Evolutionary conservation across 2,888 invertebrate species (phyloP).

Genomic region (Adineta ricciae): DNA sequence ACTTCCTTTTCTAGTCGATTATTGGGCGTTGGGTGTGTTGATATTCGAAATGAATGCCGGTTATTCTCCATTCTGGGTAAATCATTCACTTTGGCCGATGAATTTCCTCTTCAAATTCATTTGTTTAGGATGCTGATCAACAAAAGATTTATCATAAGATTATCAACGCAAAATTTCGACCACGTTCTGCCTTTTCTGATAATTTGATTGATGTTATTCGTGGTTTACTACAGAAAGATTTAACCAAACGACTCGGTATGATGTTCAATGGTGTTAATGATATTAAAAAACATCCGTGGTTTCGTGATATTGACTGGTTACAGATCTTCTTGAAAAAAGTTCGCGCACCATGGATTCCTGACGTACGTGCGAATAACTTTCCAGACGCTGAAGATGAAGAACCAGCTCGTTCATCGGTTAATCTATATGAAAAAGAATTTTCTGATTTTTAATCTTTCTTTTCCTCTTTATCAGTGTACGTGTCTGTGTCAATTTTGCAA

Average conservation of each 20-base stretch:
- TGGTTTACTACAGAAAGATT: slow-evolving; percentile 69
- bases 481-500: neutral
- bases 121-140: slow-evolving; percentile 81
- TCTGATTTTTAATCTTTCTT: slow-evolving; percentile 69
- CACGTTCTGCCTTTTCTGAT: slow-evolving; percentile 94
- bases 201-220: slow-evolving; percentile 93
- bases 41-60: slow-evolving; percentile 39
- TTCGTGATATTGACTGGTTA: slow-evolving; percentile 95
- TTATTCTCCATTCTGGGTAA: slow-evolving; percentile 14
- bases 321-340: slow-evolving; percentile 92
- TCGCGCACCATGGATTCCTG: slow-evolving; percentile 34
- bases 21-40: slow-evolving; percentile 32
- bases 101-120: too few relatives aligned
- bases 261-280: slow-evolving; percentile 97
- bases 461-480: neutral
- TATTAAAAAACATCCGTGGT: slow-evolving; percentile 98
- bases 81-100: too few relatives aligned
- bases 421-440: slow-evolving; percentile 99
- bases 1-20: slow-evolving; percentile 19
- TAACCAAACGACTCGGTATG: slow-evolving; percentile 96
- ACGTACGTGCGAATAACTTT: slow-evolving; percentile 23
- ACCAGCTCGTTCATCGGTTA: slow-evolving; percentile 90
- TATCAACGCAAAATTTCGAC: slow-evolving; percentile 91
- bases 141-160: slow-evolving; percentile 99
- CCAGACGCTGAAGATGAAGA: slow-evolving; percentile 95